Percentiles rank a stretch among this genome's conserved stretches.
Conservation (phyloP, 2,797 vertebrate genomes). For the Tympanoctomys barrerae region DNA sequence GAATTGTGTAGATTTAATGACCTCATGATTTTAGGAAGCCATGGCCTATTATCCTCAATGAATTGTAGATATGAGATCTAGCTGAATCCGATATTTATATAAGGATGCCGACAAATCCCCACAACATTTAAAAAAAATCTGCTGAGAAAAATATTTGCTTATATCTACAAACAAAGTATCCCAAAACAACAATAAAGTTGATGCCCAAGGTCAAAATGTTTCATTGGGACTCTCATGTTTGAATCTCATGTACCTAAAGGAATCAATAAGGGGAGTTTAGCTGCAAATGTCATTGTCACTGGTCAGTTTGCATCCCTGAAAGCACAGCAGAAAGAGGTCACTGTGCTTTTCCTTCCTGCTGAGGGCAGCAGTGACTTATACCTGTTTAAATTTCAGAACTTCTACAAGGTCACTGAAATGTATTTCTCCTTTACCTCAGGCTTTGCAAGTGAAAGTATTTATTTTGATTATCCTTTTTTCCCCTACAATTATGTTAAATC, state of each 20-base stretch:
- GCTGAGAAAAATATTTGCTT: not conserved
- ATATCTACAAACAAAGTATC: not conserved
- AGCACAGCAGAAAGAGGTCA: not conserved
- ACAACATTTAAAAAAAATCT: not conserved
- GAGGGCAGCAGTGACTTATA: not conserved
- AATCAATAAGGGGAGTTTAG: not conserved
- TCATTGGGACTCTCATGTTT: not conserved
- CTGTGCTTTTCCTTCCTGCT: not conserved
- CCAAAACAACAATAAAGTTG: not conserved
- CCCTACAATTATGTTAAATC: not conserved
- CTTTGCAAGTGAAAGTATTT: not conserved
- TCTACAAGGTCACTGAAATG: not conserved
- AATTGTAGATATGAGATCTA: not conserved
- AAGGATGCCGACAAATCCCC: too few species aligned
- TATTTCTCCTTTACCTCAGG: not conserved
- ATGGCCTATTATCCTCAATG: not conserved
- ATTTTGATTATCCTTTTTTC: not conserved
- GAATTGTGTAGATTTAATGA: not conserved
- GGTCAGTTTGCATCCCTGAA: too few species aligned
- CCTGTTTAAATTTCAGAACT: not conserved
- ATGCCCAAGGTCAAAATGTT: rapidly evolving
- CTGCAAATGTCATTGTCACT: not conserved
- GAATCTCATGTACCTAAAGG: not conserved
- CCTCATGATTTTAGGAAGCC: not conserved
- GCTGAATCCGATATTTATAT: not conserved